phyloP scores from a whole-genome alignment of 1,140 invertebrate species.

The Calliphora vicina region DNA sequence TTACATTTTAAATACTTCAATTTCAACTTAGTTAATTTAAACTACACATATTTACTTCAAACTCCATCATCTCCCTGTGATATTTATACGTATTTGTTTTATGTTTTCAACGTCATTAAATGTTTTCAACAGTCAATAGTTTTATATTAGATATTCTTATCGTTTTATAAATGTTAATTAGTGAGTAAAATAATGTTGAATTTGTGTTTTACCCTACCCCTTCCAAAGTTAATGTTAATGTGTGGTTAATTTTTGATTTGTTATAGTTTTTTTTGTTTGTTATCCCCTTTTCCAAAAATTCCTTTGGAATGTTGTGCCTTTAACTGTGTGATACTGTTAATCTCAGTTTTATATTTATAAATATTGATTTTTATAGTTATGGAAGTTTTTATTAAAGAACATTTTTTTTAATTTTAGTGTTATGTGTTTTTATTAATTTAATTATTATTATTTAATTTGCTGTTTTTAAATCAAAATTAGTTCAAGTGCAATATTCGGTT shows the following conservation, averaged over 20 bases:
- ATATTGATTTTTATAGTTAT: not conserved
- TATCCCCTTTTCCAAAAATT: not conserved
- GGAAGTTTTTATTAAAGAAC: not conserved
- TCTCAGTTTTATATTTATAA: not conserved
- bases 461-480: too few relatives aligned
- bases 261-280: not conserved
- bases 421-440: too few relatives aligned
- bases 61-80: not conserved
- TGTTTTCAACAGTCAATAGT: not conserved
- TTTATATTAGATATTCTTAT: not conserved
- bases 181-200: slow-evolving; percentile 16
- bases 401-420: not conserved
- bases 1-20: not conserved
- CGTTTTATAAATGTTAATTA: not conserved
- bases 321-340: not conserved
- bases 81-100: not conserved
- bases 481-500: too few relatives aligned
- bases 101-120: not conserved
- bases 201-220: not conserved
- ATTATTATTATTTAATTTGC: too few relatives aligned
- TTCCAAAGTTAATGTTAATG: too few relatives aligned
- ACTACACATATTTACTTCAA: not conserved
- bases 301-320: not conserved
- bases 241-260: not conserved
- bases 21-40: too few relatives aligned